Evolutionary conservation across 2,888 invertebrate genomes (phyloP).

Genomic region (Hymenopus coronatus): DNA sequence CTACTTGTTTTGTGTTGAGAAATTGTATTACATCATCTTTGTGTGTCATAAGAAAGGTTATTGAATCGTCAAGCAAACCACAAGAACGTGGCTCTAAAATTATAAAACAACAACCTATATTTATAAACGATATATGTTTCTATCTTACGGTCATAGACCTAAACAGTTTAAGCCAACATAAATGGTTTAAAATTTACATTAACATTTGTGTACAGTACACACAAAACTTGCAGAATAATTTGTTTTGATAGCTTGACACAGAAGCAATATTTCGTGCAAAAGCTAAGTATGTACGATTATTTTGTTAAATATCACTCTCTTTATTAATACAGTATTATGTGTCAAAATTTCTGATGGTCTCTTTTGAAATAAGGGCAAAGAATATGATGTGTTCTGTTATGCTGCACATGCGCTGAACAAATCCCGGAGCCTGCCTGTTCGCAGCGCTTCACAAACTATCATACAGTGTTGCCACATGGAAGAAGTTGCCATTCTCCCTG

Average conservation of each 20-base stretch:
- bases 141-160: background rate
- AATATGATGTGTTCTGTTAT: background rate
- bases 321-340: background rate
- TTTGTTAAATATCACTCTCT: background rate
- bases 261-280: background rate
- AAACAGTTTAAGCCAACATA: background rate
- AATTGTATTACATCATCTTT: background rate
- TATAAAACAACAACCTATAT: background rate
- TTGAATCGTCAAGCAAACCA: background rate
- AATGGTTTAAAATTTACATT: background rate
- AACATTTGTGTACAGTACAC: background rate
- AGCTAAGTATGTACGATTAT: background rate
- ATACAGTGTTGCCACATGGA: background rate
- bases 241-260: background rate
- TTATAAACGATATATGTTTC: background rate
- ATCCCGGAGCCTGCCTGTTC: background rate
- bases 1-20: background rate
- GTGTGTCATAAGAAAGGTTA: background rate
- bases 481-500: background rate
- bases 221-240: background rate
- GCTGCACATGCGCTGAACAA: background rate
- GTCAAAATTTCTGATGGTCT: background rate
- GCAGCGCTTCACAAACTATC: background rate
- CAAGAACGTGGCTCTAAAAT: background rate
- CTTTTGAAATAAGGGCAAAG: background rate